A percentile compares a stretch with the other conserved stretches of the same genome.
Conservation (phyloP, 2,888 invertebrate genomes). For the Galerucella nymphaeae region DNA sequence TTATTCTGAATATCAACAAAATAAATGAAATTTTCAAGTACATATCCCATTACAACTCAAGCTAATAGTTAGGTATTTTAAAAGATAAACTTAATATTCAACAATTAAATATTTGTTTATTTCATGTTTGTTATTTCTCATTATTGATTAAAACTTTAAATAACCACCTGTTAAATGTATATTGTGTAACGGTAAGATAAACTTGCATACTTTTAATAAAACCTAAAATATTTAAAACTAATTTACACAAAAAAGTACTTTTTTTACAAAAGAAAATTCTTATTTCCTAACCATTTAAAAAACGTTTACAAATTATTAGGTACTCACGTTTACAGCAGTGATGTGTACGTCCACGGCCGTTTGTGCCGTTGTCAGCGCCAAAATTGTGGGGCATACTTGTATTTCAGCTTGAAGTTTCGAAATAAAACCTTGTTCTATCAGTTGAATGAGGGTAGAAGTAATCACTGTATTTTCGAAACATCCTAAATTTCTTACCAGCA, state of each 20-base stretch:
- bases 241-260: not conserved
- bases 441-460: conserved; percentile 71
- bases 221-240: not conserved
- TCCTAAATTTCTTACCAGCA: conserved; percentile 72
- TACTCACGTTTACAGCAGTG: conserved; percentile 71
- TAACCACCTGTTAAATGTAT: not conserved
- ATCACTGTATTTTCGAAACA: conserved; percentile 73
- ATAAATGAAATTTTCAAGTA: too few species aligned
- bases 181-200: not conserved
- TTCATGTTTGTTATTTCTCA: not conserved
- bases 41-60: too few species aligned
- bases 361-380: conserved; percentile 68
- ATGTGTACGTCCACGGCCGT: conserved; percentile 67
- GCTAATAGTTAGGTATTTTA: too few species aligned
- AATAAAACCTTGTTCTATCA: conserved; percentile 75
- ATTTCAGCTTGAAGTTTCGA: conserved; percentile 71
- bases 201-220: not conserved
- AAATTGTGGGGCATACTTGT: conserved; percentile 73
- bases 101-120: not conserved
- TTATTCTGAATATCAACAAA: too few species aligned
- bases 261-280: not conserved
- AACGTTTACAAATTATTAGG: conserved; percentile 7
- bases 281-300: not conserved
- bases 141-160: not conserved
- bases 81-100: too few species aligned